phyloP scores from a whole-genome alignment of 2,797 vertebrate genomes.

The Pteropus rufus region DNA sequence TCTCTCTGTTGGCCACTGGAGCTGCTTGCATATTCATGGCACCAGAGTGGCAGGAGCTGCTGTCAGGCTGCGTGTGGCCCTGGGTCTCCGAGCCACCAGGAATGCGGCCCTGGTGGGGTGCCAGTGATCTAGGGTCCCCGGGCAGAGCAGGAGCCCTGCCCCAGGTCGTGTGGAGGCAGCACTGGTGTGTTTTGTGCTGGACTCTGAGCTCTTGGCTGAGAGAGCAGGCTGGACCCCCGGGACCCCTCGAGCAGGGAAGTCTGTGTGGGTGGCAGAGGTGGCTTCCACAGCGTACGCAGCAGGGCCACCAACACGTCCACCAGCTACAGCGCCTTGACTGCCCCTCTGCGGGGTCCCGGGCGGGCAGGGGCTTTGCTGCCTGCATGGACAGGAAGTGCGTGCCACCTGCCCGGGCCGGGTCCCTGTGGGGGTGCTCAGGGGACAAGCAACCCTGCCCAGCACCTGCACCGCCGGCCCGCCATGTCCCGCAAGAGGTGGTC shows the following conservation, averaged over 20 bases:
- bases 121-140: constrained; percentile 10
- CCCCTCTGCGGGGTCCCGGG: not conserved
- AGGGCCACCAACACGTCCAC: not conserved
- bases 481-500: not conserved
- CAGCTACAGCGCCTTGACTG: not conserved
- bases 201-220: not conserved
- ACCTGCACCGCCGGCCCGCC: not conserved
- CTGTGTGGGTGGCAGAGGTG: not conserved
- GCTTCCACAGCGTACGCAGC: not conserved
- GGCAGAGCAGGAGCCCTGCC: not conserved
- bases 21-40: constrained; percentile 57
- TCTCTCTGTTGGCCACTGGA: constrained; percentile 72
- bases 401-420: not conserved
- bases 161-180: not conserved
- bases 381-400: not conserved
- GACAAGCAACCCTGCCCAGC: not conserved
- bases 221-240: not conserved
- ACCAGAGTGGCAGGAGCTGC: constrained; percentile 39
- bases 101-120: not conserved
- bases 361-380: not conserved
- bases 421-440: not conserved
- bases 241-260: not conserved
- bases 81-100: not conserved
- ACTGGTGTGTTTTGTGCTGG: not conserved
- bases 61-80: not conserved